Evolutionary conservation across 2,888 invertebrate genomes (phyloP), one percentile per base, ranked within the genome.

Genomic region (Xanthorhoe designata): DNA sequence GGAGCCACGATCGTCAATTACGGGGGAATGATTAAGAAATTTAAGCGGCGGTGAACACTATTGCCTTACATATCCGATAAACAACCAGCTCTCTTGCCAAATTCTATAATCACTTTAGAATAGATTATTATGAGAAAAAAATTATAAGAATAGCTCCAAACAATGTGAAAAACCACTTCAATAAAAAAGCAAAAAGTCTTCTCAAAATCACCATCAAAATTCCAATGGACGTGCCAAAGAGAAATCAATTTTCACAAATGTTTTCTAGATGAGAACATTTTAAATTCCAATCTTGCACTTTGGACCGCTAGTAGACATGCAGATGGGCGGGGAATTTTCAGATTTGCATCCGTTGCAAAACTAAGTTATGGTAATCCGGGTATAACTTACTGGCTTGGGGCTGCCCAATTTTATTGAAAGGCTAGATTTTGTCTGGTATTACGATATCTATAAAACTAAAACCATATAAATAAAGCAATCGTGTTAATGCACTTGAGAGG

Each of bases 201-300:
- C 66, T 62, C 57, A 63, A 67, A 65, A 69, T 58, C 55, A 60
- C 62, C 53, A 68, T 74, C 67, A 63, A 68, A 72, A 68, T 69
- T 64, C 69, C 63, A 67, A 68, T 64, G 52, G 61, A 65, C 65
- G 67, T 66, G 65, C 67, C 64, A 71, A 75, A 74, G 69, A 55
- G 72, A 78, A 81, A 80, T 81, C 78, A 81, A 76, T 79, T 80
- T 78, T 80, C 79, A 72, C 76, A 79, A 83, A 80, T 79, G 79
- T 81, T 84, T 81, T 73, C 75, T 76, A 80, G 75, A 83, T 78
- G 82, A 80, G 80, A 82, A 80, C 78, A 87, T 90, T 88, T 88
- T 81, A 87, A 88, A 90, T 86, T 90, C 87, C 84, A 83, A 88
- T 87, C 82, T 87, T 84, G 87, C 89, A 86, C 85, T 88, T 86